Evolutionary conservation across 2,113 vertebrate species (phyloP).

Genomic region (Leptobrachium ailaonicum): DNA sequence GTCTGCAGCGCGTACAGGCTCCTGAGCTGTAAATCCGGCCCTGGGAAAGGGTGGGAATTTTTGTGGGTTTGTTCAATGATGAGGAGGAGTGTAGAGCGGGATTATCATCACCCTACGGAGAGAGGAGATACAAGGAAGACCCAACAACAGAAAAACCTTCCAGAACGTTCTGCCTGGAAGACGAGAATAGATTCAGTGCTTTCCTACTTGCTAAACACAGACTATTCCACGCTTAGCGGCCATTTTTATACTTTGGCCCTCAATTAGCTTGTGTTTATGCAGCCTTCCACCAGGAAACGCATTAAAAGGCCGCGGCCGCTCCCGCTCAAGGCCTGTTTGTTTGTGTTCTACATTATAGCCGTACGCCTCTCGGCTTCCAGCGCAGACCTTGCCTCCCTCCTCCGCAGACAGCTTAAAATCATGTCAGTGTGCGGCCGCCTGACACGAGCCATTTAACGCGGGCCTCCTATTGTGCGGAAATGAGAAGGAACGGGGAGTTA

Average conservation of each 20-base stretch:
- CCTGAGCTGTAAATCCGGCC: no score
- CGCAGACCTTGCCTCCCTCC: not conserved
- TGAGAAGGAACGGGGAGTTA: slow-evolving; percentile 14
- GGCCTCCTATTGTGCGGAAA: slow-evolving; percentile 31
- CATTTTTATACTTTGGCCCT: not conserved
- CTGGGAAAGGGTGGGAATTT: no score
- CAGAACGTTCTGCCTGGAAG: no score
- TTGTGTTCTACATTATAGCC: slow-evolving; percentile 2
- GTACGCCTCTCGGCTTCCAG: not conserved
- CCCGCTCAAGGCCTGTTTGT: not conserved
- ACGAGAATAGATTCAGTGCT: no score
- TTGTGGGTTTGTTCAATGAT: no score
- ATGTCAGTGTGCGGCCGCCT: slow-evolving; percentile 3
- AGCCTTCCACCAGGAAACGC: not conserved
- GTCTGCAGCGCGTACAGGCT: no score
- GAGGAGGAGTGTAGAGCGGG: no score
- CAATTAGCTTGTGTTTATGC: not conserved
- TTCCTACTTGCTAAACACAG: not conserved
- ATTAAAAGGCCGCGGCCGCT: not conserved
- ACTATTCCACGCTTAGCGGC: not conserved
- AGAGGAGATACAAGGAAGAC: no score
- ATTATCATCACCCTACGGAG: no score
- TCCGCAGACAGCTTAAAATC: slow-evolving; percentile 11
- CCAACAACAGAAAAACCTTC: no score
- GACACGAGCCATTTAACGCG: slow-evolving; percentile 23